Conservation (phyloP, 2,113 vertebrate species). For the Cololabis saira region DNA sequence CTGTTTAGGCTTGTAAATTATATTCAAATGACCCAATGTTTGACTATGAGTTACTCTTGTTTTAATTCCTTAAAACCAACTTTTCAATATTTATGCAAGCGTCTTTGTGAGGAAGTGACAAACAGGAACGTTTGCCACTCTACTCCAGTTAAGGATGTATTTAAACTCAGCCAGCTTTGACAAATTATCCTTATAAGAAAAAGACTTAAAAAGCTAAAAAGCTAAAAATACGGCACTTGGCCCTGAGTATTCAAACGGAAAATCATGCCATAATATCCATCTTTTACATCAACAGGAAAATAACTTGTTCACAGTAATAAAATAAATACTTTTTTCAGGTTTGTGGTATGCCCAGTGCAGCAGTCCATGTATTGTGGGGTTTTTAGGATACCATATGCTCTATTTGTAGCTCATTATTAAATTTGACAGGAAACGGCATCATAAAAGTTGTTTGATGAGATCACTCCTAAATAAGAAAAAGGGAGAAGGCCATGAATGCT, state of each 20-base stretch:
- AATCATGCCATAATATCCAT: neutral
- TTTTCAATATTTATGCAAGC: neutral
- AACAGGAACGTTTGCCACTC: conserved; percentile 2
- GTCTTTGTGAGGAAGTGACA: conserved; percentile 18
- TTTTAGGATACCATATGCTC: neutral
- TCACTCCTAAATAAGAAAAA: conserved; percentile 23
- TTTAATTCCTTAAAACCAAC: conserved; percentile 3
- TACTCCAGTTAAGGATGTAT: conserved; percentile 21
- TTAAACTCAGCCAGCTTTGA: conserved; percentile 33
- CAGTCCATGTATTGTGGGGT: neutral
- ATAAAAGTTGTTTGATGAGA: conserved; percentile 40
- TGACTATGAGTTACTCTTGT: conserved; percentile 21
- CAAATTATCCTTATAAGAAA: conserved; percentile 13
- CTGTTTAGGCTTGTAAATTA: conserved; percentile 28
- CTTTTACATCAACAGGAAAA: conserved; percentile 13
- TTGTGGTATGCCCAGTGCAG: too few relatives aligned
- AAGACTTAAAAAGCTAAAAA: conserved; percentile 9
- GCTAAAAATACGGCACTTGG: neutral
- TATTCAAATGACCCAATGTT: conserved; percentile 33
- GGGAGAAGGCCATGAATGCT: conserved; percentile 42
- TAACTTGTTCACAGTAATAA: neutral
- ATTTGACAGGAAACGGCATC: conserved; percentile 5
- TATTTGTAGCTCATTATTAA: conserved; percentile 5
- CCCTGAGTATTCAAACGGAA: conserved; percentile 14
- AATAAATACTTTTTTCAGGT: neutral